These are phyloP conservation scores for Calliscelio sp. DNA, from an alignment of 2,888 invertebrate genomes.

Conservation along the genomic window DNA sequence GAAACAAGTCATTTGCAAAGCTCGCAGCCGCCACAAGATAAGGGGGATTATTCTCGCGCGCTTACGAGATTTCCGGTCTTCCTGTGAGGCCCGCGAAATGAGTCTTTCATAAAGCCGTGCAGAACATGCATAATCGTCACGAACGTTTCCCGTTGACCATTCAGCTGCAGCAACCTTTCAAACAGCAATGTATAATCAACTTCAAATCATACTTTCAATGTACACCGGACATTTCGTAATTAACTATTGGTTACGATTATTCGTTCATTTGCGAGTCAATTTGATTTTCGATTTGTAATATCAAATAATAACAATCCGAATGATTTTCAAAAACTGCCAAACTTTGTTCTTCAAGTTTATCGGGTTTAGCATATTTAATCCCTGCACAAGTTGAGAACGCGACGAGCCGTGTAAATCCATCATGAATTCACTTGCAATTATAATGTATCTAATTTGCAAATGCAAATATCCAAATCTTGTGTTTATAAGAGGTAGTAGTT, in stretches of 20 bases:
- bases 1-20: constrained; percentile 67
- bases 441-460: too few species aligned
- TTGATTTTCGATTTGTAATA: constrained; percentile 61
- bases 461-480: too few species aligned
- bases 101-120: constrained; percentile 66
- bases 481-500: too few species aligned
- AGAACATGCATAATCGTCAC: constrained; percentile 64
- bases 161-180: constrained; percentile 13
- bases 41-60: constrained; percentile 74
- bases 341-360: too few species aligned
- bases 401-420: too few species aligned
- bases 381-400: too few species aligned
- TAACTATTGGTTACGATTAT: constrained; percentile 53
- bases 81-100: constrained; percentile 75
- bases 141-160: constrained; percentile 60
- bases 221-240: constrained; percentile 46
- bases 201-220: constrained; percentile 59
- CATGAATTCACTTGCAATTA: too few species aligned
- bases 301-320: too few species aligned
- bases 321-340: too few species aligned
- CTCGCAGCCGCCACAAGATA: constrained; percentile 43
- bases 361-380: too few species aligned
- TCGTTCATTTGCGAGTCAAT: not conserved
- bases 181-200: constrained; percentile 64
- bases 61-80: constrained; percentile 79